Evolutionary conservation across 2,888 invertebrate species (phyloP).

Genomic region (Apamea epomidion): DNA sequence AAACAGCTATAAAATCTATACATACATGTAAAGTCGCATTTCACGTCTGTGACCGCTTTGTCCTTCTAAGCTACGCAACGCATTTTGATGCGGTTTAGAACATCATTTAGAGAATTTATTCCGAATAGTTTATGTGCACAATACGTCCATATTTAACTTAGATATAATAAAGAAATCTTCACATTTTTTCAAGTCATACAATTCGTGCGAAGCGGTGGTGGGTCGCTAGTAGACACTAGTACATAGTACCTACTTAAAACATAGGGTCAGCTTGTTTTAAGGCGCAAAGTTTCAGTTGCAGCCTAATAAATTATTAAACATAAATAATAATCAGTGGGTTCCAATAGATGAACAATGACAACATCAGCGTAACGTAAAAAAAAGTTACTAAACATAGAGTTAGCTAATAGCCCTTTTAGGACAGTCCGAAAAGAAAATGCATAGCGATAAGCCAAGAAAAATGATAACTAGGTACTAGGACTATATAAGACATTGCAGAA

Average conservation of each 20-base stretch:
- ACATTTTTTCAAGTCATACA: neutral
- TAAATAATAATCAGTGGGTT: neutral
- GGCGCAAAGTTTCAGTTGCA: neutral
- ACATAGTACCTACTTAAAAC: too few species aligned
- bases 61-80: neutral
- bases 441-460: too few species aligned
- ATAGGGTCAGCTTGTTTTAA: too few species aligned
- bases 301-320: neutral
- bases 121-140: neutral
- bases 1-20: neutral
- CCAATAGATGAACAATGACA: too few species aligned
- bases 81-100: neutral
- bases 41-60: neutral
- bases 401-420: too few species aligned
- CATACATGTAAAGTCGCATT: neutral
- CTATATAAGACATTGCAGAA: too few species aligned
- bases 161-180: neutral
- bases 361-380: too few species aligned
- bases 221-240: neutral
- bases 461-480: too few species aligned
- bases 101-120: neutral
- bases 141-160: neutral
- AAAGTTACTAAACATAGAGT: too few species aligned
- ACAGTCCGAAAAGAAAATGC: too few species aligned
- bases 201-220: neutral